A percentile compares a stretch with the other conserved stretches of the same genome.
Conservation (phyloP, 2,797 vertebrate genomes). For the Characodon lateralis region DNA sequence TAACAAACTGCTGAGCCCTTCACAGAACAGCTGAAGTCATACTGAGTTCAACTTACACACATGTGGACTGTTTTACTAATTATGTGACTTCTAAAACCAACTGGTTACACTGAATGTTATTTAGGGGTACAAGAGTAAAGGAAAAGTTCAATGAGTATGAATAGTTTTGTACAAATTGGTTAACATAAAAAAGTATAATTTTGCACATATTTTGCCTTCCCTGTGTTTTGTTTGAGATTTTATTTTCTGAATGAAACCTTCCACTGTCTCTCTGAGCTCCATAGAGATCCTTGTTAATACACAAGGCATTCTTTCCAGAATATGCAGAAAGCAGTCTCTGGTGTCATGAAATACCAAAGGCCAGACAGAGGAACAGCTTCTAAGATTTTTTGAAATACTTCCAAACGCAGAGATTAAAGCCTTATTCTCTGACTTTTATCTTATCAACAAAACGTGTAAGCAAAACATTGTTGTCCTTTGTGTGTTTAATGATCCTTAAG, state of each 20-base stretch:
- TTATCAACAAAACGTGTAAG: constrained; percentile 69
- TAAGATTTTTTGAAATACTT: constrained; percentile 67
- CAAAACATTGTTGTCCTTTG: constrained; percentile 66
- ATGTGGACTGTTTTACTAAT: background rate
- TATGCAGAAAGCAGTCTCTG: constrained; percentile 45
- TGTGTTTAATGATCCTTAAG: constrained; percentile 70
- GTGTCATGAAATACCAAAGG: constrained; percentile 67
- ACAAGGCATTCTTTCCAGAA: constrained; percentile 63
- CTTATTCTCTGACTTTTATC: constrained; percentile 67
- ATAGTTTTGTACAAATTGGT: no score
- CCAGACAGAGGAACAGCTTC: constrained; percentile 63
- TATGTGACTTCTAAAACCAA: background rate
- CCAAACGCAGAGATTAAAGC: constrained; percentile 76
- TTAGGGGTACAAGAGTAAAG: background rate
- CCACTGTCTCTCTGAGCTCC: constrained; percentile 41
- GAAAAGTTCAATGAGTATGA: background rate
- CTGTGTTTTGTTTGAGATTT: constrained; percentile 11
- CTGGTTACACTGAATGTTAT: background rate
- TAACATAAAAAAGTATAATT: background rate
- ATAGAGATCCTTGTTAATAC: constrained; percentile 49
- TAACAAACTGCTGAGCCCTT: background rate
- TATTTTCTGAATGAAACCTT: constrained; percentile 49
- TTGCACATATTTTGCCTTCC: background rate
- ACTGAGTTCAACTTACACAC: background rate
- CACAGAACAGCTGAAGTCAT: background rate